Percentiles rank a stretch among this genome's conserved stretches.
phyloP scores from a whole-genome alignment of 1,140 invertebrate species.

The Musca vetustissima region DNA sequence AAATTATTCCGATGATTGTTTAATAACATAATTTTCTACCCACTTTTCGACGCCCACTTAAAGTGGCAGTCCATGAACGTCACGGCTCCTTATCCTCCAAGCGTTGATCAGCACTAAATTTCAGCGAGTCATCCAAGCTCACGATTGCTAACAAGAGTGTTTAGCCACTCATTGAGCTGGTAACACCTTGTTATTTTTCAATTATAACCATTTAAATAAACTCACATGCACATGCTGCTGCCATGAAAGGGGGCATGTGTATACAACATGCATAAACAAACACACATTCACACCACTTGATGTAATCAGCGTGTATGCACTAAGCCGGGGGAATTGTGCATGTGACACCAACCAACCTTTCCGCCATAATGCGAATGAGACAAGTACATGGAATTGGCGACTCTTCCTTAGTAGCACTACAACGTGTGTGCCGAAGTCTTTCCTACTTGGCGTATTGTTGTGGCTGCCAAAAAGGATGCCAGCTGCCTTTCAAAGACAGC shows the following conservation, averaged over 20 bases:
- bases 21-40: slow-evolving; percentile 54
- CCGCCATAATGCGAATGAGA: neutral
- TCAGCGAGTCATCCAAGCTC: slow-evolving; percentile 8
- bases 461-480: no score
- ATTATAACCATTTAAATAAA: slow-evolving; percentile 10
- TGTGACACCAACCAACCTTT: no score
- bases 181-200: slow-evolving; percentile 26
- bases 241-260: neutral
- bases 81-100: no score
- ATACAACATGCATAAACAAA: neutral
- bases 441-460: neutral
- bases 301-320: neutral
- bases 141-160: slow-evolving; percentile 20
- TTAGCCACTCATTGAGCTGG: slow-evolving; percentile 13
- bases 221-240: neutral
- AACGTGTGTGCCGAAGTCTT: neutral
- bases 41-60: slow-evolving; percentile 47
- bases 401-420: neutral
- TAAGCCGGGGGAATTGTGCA: neutral
- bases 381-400: slow-evolving; percentile 10
- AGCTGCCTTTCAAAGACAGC: no score
- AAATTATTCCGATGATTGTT: slow-evolving; percentile 29
- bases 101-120: neutral
- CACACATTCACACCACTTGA: neutral
- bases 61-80: slow-evolving; percentile 28